Evolutionary conservation across 1,140 invertebrate genomes (phyloP).

Genomic region (Anastrepha obliqua): DNA sequence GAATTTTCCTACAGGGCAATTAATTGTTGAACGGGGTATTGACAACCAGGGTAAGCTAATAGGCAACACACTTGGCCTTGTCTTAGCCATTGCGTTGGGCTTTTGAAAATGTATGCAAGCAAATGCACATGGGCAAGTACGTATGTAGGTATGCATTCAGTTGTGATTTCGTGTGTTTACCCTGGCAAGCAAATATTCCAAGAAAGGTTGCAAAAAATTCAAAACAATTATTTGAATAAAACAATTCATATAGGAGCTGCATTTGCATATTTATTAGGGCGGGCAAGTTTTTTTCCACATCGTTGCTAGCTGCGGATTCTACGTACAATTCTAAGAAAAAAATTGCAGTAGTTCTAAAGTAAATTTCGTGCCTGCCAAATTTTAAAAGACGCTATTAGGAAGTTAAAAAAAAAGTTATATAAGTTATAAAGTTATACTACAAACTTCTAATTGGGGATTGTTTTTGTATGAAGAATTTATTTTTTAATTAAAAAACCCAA

Average conservation of each 20-base stretch:
- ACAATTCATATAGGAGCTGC: neutral
- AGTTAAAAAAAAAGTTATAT: too few species aligned
- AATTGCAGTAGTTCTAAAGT: too few species aligned
- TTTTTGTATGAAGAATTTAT: too few species aligned
- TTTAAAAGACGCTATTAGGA: too few species aligned
- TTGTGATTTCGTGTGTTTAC: neutral
- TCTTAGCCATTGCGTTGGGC: neutral
- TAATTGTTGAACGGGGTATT: neutral
- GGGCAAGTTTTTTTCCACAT: too few species aligned
- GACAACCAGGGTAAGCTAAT: conserved; percentile 5
- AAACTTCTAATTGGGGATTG: too few species aligned
- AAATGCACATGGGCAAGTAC: conserved; percentile 1
- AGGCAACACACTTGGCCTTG: neutral
- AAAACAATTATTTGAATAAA: neutral
- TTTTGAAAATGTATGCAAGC: conserved; percentile 15
- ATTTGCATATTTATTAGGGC: neutral
- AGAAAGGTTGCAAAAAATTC: neutral
- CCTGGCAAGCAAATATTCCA: neutral
- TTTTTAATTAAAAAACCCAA: too few species aligned
- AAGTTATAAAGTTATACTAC: too few species aligned
- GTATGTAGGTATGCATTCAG: neutral
- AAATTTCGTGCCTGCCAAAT: too few species aligned
- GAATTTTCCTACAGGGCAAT: neutral
- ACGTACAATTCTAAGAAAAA: too few species aligned
- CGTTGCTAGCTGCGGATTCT: too few species aligned